Base-by-base conservation (phyloP, 2,113 vertebrate genomes). In the Cyprinodon variegatus region DNA sequence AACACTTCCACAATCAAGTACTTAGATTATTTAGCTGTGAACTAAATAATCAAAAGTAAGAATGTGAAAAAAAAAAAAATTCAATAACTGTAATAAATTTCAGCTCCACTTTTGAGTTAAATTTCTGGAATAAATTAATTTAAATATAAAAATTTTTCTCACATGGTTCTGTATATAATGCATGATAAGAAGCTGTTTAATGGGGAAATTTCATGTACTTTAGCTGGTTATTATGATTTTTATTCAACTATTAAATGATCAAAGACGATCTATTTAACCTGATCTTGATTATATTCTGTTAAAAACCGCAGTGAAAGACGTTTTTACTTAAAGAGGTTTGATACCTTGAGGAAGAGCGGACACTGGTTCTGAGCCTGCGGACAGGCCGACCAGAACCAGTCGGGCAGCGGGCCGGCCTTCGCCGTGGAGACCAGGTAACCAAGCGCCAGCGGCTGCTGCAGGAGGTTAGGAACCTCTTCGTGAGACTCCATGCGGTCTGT, bases 371-470 rank as follows among this genome's bases (percentile, higher is more conserved):
- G 96, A 93, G 98, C 98, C 95, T 99, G 97, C 90, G 98, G 97
- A 91, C 98, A 99, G 65, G 97, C 97, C 4, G 98, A 98, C 97
- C 98, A 99, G 94, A 99, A 99, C 98, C 97, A 99, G 94, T 99
- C 97, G 40, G 98, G 98, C 93, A 99, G 96, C 0, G 96, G 97
- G 93, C 98, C 98, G 29, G 98, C 96, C 95, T 98, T 98, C 38
- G 97, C 98, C 83, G 98, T 99, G 84, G 97, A 99, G 91, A 99
- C 96, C 76, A 99, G 98, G 93, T 99, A 99, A 78, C 98, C 98
- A 36, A 99, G 96, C 83, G 98, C 98, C 97, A 99, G 91, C 3
- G 97, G 98, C 91, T 99, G 98, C 92, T 99, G 98, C 89, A 99
- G 95, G 88, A 99, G 99, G 93, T 98, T 98, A 48, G 97, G 96